Conservation (phyloP, 2,888 invertebrate species). For the Luperina testacea region DNA sequence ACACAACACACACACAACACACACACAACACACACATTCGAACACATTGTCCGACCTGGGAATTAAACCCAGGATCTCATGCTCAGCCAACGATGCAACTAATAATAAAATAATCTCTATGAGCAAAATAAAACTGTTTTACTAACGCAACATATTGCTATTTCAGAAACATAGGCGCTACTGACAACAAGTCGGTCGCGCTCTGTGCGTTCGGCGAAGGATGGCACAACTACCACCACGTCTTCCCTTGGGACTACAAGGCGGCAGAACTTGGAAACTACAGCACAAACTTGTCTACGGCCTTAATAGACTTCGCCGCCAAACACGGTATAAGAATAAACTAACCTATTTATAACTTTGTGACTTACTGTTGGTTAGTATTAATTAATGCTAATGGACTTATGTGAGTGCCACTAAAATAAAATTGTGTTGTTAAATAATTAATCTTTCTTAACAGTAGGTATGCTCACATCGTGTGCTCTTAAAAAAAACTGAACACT, state of each 20-base stretch:
- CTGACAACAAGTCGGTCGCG: conserved; percentile 92
- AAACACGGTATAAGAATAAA: conserved; percentile 89
- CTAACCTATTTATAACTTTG: neutral
- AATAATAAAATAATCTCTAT: neutral
- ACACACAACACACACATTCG: no score
- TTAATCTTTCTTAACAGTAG: no score
- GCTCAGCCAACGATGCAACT: neutral
- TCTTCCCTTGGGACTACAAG: conserved; percentile 96
- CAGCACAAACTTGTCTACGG: conserved; percentile 91
- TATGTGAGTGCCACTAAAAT: neutral
- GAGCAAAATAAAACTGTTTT: neutral
- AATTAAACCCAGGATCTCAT: neutral
- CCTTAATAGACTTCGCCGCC: conserved; percentile 92
- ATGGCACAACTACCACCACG: conserved; percentile 97
- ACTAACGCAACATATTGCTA: conserved; percentile 54
- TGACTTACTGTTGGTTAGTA: neutral
- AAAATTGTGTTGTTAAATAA: neutral
- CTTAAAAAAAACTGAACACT: no score
- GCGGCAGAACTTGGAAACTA: conserved; percentile 93
- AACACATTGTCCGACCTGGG: neutral
- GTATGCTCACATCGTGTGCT: no score
- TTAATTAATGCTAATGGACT: neutral
- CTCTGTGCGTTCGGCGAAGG: conserved; percentile 93
- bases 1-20: no score
- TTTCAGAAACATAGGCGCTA: conserved; percentile 91